A percentile compares a stretch with the other conserved stretches of the same genome.
phyloP scores from a whole-genome alignment of 2,888 invertebrate genomes.

The Nomada fucata region DNA sequence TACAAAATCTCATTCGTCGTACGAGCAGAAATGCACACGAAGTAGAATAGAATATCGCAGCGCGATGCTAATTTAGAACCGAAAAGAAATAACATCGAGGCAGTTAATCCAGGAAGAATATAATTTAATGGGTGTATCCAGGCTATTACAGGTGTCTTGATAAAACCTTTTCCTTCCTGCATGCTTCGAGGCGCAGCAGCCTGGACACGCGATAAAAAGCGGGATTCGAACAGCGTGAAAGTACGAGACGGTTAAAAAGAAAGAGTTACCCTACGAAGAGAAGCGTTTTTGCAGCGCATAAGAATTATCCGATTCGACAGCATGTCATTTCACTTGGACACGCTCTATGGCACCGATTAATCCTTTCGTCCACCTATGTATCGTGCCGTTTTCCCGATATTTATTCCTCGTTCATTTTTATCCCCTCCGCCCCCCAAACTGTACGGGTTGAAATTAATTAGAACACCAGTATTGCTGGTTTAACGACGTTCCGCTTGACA shows the following conservation, averaged over 20 bases:
- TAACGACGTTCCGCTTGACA: slow-evolving; percentile 37
- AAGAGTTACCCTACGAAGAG: neutral
- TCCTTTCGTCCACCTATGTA: neutral
- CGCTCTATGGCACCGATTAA: slow-evolving; percentile 52
- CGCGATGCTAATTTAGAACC: too few relatives aligned
- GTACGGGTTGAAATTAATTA: slow-evolving; percentile 70
- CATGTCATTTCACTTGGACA: slow-evolving; percentile 28
- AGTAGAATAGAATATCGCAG: too few relatives aligned
- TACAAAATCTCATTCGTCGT: too few relatives aligned
- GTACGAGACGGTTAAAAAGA: neutral
- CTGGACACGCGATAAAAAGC: neutral
- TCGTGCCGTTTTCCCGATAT: slow-evolving; percentile 36
- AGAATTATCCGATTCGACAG: slow-evolving; percentile 28
- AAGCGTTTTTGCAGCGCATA: neutral
- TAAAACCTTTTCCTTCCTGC: neutral
- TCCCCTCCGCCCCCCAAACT: slow-evolving; percentile 22
- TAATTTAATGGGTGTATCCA: too few relatives aligned
- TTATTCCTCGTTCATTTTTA: slow-evolving; percentile 58
- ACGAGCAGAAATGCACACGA: too few relatives aligned
- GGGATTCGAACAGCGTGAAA: neutral
- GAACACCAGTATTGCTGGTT: slow-evolving; percentile 42
- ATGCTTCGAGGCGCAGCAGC: neutral
- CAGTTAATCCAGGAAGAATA: too few relatives aligned
- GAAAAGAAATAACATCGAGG: too few relatives aligned
- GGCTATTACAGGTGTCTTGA: too few relatives aligned